Conservation (phyloP, 2,888 invertebrate species). For the Scaptodrosophila latifasciaeformis region DNA sequence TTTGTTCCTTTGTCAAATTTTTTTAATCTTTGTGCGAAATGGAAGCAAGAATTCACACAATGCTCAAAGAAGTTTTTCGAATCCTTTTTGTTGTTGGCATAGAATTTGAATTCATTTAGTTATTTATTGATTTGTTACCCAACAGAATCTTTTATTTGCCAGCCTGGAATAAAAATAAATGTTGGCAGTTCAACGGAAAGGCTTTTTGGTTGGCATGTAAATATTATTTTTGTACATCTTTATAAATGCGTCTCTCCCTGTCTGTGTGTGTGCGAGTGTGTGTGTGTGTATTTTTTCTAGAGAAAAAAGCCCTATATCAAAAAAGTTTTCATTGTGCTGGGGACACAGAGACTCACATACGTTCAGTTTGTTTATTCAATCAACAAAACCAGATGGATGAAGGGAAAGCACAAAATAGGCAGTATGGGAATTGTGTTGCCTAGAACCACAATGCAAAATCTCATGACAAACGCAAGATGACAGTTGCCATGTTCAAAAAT, state of each 20-base stretch:
- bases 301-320: background rate
- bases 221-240: conserved; percentile 55
- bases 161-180: too few species aligned
- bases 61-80: too few species aligned
- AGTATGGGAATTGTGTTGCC: conserved; percentile 23
- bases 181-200: conserved; percentile 10
- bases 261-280: conserved; percentile 2
- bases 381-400: conserved; percentile 46
- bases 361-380: conserved; percentile 57
- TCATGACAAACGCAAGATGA: conserved; percentile 64
- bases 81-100: too few species aligned
- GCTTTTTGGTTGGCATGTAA: conserved; percentile 43
- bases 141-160: too few species aligned
- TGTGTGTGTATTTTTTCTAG: background rate
- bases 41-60: too few species aligned
- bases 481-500: conserved; percentile 62
- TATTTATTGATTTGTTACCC: too few species aligned
- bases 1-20: too few species aligned
- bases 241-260: too few species aligned
- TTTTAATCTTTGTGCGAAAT: too few species aligned
- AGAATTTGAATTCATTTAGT: too few species aligned
- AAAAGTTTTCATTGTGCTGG: conserved; percentile 11
- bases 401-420: background rate
- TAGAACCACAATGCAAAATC: conserved; percentile 57
- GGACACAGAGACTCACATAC: background rate